Conservation (phyloP, 2,113 vertebrate genomes). For the Parotia lawesii region DNA sequence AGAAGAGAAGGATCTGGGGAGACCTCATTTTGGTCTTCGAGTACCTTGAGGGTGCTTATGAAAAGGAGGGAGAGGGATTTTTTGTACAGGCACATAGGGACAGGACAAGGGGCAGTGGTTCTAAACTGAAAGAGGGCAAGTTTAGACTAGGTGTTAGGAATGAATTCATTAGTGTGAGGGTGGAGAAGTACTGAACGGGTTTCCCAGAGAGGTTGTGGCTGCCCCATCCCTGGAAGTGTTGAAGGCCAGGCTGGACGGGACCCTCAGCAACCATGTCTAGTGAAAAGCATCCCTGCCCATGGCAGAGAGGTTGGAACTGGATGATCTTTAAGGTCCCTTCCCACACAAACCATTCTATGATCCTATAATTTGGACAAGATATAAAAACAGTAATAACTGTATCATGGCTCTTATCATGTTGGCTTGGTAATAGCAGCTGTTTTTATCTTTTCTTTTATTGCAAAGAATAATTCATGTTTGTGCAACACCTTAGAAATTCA, state of each 20-base stretch:
- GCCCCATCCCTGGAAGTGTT: neutral
- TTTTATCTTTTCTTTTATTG: neutral
- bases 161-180: neutral
- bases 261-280: too few species aligned
- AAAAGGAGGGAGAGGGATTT: neutral
- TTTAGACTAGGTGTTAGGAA: neutral
- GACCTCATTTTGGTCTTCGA: neutral
- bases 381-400: neutral
- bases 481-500: neutral
- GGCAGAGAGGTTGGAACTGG: neutral
- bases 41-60: neutral
- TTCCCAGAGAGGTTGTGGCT: neutral
- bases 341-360: neutral
- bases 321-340: neutral
- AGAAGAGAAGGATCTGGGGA: neutral
- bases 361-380: neutral
- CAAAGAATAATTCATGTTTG: neutral
- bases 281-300: neutral
- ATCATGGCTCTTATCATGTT: fast-evolving
- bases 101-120: neutral
- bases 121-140: neutral
- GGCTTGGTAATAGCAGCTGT: neutral
- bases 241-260: neutral
- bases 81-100: neutral
- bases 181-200: neutral